Conservation (phyloP, 23 tunicate genomes). For the Botrylloides violaceus region DNA sequence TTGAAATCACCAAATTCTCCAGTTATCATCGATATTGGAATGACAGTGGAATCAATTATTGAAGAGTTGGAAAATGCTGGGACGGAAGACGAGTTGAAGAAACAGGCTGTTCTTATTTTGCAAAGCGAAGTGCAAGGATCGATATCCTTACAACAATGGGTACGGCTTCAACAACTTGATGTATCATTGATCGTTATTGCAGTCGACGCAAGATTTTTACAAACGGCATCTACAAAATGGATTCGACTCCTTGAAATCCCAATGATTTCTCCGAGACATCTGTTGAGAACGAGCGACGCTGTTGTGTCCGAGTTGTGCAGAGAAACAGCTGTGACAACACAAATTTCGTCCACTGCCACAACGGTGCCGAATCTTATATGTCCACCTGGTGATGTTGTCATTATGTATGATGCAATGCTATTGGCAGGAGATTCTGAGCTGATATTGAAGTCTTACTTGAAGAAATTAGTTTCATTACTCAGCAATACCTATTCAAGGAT, state of each 20-base stretch:
- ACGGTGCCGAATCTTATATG: background rate
- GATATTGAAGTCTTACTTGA: constrained; percentile 9
- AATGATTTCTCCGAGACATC: background rate
- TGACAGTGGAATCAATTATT: background rate
- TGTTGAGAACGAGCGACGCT: background rate
- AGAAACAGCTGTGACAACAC: background rate
- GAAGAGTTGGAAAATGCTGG: background rate
- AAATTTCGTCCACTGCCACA: too few relatives aligned
- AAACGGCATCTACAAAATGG: background rate
- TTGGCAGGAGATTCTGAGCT: constrained; percentile 2
- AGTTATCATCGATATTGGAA: background rate
- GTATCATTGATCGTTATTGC: constrained; percentile 1
- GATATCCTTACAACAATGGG: background rate
- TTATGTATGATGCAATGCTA: constrained; percentile 20
- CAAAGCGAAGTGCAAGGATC: background rate
- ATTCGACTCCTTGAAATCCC: background rate
- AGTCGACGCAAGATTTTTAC: background rate
- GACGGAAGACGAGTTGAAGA: background rate
- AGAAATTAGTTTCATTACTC: constrained; percentile 7
- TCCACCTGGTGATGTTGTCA: constrained; percentile 20
- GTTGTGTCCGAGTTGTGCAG: background rate
- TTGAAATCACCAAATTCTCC: background rate
- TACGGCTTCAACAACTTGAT: background rate
- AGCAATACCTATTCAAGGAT: constrained; percentile 2
- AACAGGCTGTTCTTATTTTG: background rate